A percentile compares a stretch with the other conserved stretches of the same genome.
phyloP scores from a whole-genome alignment of 2,888 invertebrate species.

The Cephus runcator region DNA sequence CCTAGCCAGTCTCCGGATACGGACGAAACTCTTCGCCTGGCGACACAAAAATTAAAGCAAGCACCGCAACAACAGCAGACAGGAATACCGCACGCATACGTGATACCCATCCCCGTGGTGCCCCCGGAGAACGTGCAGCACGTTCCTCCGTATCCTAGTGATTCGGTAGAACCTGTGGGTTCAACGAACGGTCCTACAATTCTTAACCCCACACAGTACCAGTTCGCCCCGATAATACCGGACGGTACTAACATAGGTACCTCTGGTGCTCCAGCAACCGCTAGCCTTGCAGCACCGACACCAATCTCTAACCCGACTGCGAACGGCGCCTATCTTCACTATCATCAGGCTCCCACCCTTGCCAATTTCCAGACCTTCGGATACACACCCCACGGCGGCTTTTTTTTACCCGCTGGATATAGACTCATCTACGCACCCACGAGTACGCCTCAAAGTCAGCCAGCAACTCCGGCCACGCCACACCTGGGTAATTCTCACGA shows the following conservation, averaged over 20 bases:
- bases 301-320: constrained; percentile 31
- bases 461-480: constrained; percentile 60
- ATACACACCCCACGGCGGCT: constrained; percentile 57
- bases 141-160: constrained; percentile 32
- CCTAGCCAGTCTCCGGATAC: constrained; percentile 58
- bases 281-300: constrained; percentile 42
- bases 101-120: constrained; percentile 62
- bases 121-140: constrained; percentile 58
- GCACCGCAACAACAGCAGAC: constrained; percentile 34
- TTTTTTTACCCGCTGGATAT: constrained; percentile 60
- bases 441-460: constrained; percentile 47
- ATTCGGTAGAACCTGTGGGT: constrained; percentile 24
- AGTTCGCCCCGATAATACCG: constrained; percentile 49
- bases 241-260: constrained; percentile 36
- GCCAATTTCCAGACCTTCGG: constrained; percentile 56
- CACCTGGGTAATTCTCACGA: constrained; percentile 55
- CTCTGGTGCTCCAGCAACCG: constrained; percentile 31
- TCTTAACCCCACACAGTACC: constrained; percentile 48
- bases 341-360: constrained; percentile 50
- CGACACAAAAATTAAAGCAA: constrained; percentile 60
- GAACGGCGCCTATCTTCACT: constrained; percentile 42
- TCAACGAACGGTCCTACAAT: constrained; percentile 36
- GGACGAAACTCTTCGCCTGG: constrained; percentile 60
- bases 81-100: constrained; percentile 58
- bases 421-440: constrained; percentile 57